Conservation (phyloP, 2,113 vertebrate species). For the Podilymbus podiceps region DNA sequence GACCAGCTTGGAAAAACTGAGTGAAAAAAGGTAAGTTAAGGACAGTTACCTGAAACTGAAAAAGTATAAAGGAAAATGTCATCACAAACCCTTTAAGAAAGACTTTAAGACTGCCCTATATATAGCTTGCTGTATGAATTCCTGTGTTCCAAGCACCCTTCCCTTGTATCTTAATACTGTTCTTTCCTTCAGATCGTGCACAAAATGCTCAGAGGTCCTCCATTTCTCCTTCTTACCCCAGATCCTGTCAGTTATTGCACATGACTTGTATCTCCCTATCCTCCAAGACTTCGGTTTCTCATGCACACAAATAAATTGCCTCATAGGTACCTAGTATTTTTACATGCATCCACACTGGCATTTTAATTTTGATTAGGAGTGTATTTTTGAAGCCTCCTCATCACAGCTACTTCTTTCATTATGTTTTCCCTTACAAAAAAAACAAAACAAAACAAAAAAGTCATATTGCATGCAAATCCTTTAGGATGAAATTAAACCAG, state of each 20-base stretch:
- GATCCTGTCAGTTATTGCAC: not conserved
- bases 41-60: not conserved
- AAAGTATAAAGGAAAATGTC: not conserved
- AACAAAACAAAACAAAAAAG: not conserved
- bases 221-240: not conserved
- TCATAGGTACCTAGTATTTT: not conserved
- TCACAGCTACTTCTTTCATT: not conserved
- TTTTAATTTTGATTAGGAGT: not conserved
- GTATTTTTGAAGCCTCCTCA: not conserved
- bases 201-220: not conserved
- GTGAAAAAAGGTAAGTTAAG: not conserved
- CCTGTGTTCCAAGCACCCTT: not conserved
- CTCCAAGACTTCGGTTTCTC: not conserved
- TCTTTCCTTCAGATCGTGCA: not conserved
- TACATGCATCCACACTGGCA: not conserved
- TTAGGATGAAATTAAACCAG: not conserved
- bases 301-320: not conserved
- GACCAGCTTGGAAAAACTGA: not conserved
- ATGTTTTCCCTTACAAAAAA: not conserved
- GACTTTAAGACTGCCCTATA: not conserved
- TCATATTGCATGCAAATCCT: not conserved
- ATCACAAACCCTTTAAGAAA: not conserved
- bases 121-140: not conserved
- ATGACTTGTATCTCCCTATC: not conserved
- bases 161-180: not conserved